phyloP scores from a whole-genome alignment of 2,888 invertebrate species.

The Nezara viridula region DNA sequence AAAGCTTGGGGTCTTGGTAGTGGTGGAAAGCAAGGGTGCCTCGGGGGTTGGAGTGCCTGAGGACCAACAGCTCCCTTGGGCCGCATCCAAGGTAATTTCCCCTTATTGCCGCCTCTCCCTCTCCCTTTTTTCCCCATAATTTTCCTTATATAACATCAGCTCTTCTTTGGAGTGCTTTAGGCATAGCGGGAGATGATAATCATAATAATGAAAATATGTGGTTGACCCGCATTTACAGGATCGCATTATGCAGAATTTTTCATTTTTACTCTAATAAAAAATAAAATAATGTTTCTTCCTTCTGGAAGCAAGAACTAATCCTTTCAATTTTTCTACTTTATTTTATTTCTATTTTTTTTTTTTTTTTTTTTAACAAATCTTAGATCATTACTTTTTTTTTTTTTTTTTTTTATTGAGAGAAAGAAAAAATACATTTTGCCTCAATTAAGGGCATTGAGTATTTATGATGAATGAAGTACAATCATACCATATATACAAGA shows the following conservation, averaged over 20 bases:
- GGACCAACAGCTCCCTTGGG: slow-evolving; percentile 39
- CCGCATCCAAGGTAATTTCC: slow-evolving; percentile 33
- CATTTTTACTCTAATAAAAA: neutral
- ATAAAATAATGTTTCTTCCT: neutral
- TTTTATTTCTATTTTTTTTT: too few species aligned
- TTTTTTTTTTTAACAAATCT: too few species aligned
- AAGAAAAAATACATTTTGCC: too few species aligned
- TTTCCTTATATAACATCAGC: slow-evolving; percentile 36
- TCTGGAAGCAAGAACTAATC: neutral
- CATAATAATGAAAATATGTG: neutral
- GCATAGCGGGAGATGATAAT: neutral
- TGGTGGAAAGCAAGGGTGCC: neutral
- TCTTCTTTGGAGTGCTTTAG: slow-evolving; percentile 17
- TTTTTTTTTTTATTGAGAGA: too few species aligned
- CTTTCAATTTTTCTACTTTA: too few species aligned
- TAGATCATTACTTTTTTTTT: too few species aligned
- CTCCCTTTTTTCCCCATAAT: slow-evolving; percentile 33
- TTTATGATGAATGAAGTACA: too few species aligned
- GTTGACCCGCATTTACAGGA: neutral
- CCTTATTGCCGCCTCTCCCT: slow-evolving; percentile 32
- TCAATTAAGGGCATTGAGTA: too few species aligned
- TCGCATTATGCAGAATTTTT: neutral
- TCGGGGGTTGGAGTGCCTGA: neutral
- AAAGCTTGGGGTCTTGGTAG: neutral
- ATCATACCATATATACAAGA: too few species aligned